Conservation (phyloP, 1,140 invertebrate species). For the Hypothenemus hampei region DNA sequence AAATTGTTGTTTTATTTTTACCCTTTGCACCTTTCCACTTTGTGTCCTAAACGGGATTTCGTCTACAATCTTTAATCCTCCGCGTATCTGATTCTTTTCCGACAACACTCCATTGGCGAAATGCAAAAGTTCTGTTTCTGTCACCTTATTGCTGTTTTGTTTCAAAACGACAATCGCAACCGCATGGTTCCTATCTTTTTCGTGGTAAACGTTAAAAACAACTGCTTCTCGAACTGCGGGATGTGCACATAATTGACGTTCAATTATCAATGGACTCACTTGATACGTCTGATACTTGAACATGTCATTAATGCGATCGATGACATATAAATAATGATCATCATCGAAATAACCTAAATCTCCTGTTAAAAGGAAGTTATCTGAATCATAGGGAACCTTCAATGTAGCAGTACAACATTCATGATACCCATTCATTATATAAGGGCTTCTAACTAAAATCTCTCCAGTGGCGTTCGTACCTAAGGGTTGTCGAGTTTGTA, state of each 20-base stretch:
- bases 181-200: constrained; percentile 58
- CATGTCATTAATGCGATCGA: constrained; percentile 71
- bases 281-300: constrained; percentile 59
- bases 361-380: constrained; percentile 69
- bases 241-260: constrained; percentile 59
- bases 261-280: constrained; percentile 52
- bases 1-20: constrained; percentile 6
- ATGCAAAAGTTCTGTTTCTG: constrained; percentile 21
- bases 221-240: constrained; percentile 59
- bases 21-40: constrained; percentile 34
- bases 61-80: constrained; percentile 32
- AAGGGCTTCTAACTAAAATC: constrained; percentile 60
- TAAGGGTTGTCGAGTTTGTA: constrained; percentile 55
- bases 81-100: constrained; percentile 34
- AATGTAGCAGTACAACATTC: constrained; percentile 17
- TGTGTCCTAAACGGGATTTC: constrained; percentile 31
- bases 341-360: constrained; percentile 62
- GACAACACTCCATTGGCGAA: constrained; percentile 34
- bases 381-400: constrained; percentile 47
- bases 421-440: constrained; percentile 43
- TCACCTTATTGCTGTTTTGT: not conserved
- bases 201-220: constrained; percentile 63
- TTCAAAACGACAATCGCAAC: constrained; percentile 53
- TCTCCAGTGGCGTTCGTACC: constrained; percentile 60
- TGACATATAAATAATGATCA: constrained; percentile 59